A percentile compares a stretch with the other conserved stretches of the same genome.
Evolutionary conservation across 2,888 invertebrate genomes (phyloP).

Genomic region (Nematopogon swammerdamellus): DNA sequence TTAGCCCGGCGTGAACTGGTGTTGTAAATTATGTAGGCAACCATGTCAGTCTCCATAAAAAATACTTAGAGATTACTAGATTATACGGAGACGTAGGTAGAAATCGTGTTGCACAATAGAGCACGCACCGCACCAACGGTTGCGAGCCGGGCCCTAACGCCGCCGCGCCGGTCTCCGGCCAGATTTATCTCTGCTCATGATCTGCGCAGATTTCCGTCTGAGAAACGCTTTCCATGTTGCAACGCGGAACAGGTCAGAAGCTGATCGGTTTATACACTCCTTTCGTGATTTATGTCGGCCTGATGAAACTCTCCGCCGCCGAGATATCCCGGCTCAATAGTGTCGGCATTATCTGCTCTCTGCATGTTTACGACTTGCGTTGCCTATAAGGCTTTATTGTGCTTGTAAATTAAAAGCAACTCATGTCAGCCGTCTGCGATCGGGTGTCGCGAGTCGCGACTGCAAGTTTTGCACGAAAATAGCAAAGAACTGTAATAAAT

Average conservation of each 20-base stretch:
- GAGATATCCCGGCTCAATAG: neutral
- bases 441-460: too few relatives aligned
- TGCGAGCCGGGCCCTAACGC: too few relatives aligned
- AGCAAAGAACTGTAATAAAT: too few relatives aligned
- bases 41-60: too few relatives aligned
- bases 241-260: conserved; percentile 28
- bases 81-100: too few relatives aligned
- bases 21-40: too few relatives aligned
- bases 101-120: neutral
- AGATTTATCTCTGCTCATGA: neutral
- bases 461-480: too few relatives aligned
- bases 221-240: conserved; percentile 41
- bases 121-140: too few relatives aligned
- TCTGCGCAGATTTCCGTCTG: conserved; percentile 22
- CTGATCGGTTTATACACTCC: conserved; percentile 6
- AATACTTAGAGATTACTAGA: too few relatives aligned
- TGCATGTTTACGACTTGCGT: neutral
- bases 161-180: neutral
- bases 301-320: neutral
- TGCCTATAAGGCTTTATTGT: neutral
- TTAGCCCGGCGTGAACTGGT: too few relatives aligned
- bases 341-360: neutral
- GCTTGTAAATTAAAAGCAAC: too few relatives aligned
- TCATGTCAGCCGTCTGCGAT: too few relatives aligned
- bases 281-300: neutral